phyloP scores from a whole-genome alignment of 2,888 invertebrate species.

The Sminthurinus aureus region DNA sequence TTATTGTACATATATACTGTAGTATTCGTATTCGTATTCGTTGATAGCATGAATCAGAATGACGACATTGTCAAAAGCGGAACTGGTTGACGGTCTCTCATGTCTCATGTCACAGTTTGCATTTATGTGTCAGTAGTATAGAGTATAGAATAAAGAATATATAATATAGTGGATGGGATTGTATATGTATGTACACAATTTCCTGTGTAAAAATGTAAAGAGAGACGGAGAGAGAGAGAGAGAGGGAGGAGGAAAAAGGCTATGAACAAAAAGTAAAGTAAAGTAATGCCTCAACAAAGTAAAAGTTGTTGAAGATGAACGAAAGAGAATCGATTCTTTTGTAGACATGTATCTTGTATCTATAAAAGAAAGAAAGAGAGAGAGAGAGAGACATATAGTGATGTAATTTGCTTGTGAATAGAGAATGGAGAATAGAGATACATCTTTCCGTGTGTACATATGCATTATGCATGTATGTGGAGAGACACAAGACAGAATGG shows the following conservation, averaged over 20 bases:
- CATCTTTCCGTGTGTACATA: background rate
- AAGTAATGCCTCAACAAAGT: conserved; percentile 24
- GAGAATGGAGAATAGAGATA: background rate
- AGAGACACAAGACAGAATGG: conserved; percentile 16
- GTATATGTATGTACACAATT: background rate
- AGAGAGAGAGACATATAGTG: conserved; percentile 21
- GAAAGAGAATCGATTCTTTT: conserved; percentile 38
- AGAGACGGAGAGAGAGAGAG: background rate
- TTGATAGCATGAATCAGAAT: background rate
- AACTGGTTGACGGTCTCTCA: background rate
- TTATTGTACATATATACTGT: no score
- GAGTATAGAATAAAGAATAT: background rate
- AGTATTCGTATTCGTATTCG: background rate
- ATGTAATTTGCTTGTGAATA: conserved; percentile 18
- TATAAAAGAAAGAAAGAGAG: background rate
- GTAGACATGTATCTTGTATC: conserved; percentile 13
- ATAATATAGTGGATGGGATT: background rate
- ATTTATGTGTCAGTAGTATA: background rate
- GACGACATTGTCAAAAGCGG: background rate
- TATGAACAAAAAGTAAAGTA: background rate
- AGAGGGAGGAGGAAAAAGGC: background rate
- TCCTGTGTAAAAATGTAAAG: background rate
- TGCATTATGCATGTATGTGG: background rate
- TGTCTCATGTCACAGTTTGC: background rate
- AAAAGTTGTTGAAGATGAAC: conserved; percentile 30